Evolutionary conservation across 2,113 vertebrate species (phyloP), one percentile per base, ranked within the genome.

Genomic region (Grantiella picta): DNA sequence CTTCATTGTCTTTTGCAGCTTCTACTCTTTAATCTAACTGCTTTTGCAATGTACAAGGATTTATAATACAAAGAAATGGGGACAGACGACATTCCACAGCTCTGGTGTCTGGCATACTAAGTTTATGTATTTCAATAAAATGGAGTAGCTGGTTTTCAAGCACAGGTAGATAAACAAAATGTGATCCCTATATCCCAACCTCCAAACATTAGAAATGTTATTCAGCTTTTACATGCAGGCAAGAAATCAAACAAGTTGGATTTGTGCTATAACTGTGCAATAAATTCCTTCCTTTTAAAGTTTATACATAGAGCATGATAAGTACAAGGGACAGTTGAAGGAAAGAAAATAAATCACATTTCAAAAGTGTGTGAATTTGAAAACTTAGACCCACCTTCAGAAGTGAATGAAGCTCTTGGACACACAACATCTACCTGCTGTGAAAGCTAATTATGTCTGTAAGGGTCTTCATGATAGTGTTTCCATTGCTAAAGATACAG

Each of bases 171-270:
- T 57, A 96, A 96, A 81, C 89, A 73, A 95, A 96, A 90, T 89
- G 56, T 85, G 47, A 75, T 84, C 59, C 75, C 52, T 64, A 23
- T 88, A 45, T 90, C 38, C 66, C 73, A 77, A 22, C 10, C 42
- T 60, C 82, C 91, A 84, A 79, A 76, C 5, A 13, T 82, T 95
- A 89, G 57, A 95, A 45, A 69, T 35, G 66, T 75, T 86, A 91
- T 90, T 91, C 66, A 63, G 64, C 23, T 92, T 92, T 95, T 92
- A 89, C 33, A 84, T 12, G 12, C 54, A 52, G 71, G 50, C 35
- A 91, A 69, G 73, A 96, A 95, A 94, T 92, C 76, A 86, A 97
- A 93, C 57, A 95, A 94, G 76, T 36, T 95, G 86, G 52, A 83
- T 66, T 89, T 45, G 29, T 61, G 23, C 38, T 96, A 15, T 83